Evolutionary conservation across 2,113 vertebrate genomes (phyloP), one percentile per base, ranked within the genome.

Genomic region (Psophia crepitans): DNA sequence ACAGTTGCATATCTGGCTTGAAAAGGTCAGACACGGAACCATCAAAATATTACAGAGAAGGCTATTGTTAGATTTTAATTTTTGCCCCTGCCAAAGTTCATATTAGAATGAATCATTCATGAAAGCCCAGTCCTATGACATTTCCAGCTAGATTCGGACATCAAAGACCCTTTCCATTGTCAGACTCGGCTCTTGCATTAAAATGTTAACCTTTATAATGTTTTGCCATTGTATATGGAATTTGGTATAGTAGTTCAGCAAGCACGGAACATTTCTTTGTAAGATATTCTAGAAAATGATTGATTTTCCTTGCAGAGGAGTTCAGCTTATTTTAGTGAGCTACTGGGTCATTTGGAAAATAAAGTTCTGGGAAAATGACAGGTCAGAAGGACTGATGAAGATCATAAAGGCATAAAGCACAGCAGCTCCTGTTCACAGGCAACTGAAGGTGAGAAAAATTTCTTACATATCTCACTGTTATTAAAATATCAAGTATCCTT

Each of bases 401-500:
- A 82, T 58, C 5, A 12, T 56, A 69, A 66, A 75, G 73, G 28
- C 61, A 19, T 53, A 65, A 87, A 84, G 76, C 63, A 87, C 56
- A 69, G 87, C 91, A 88, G 88, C 61, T 95, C 53, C 57, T 93
- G 51, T 71, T 92, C 91, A 37, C 61, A 82, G 86, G 57, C 77
- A 90, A 17, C 37, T 33, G 61, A 61, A 91, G 71, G 95, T 84
- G 86, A 92, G 92, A 94, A 93, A 65, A 78, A 68, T 49, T 69
- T 71, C 83, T 68, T 51, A 33, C 15, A 32, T 48, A 85, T 56
- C 61, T 77, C 73, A 57, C 63, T 46, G 53, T 76, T 95, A 91
- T 91, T 95, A 95, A 95, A 87, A 95, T 89, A 89, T 89, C 77
- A 85, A 87, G n/a, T 78, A 77, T 43, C 54, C 73, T 86, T 78